These are phyloP conservation scores for Hucho hucho DNA, from an alignment of 2,113 vertebrate genomes.

Conservation along the genomic window DNA sequence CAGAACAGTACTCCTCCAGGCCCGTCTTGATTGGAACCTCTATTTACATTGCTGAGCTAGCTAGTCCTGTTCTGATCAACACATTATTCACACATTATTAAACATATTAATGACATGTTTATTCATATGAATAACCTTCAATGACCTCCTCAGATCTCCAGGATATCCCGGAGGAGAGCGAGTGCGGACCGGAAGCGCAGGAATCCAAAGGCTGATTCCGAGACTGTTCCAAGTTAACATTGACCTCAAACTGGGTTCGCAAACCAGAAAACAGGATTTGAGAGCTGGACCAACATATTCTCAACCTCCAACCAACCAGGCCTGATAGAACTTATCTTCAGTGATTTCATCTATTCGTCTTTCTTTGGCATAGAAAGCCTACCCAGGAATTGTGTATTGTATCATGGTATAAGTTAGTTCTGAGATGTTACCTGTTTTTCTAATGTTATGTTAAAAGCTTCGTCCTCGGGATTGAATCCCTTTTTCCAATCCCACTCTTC, in stretches of 20 bases:
- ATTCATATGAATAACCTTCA: background rate
- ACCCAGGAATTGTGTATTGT: conserved; percentile 21
- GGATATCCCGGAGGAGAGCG: conserved; percentile 90
- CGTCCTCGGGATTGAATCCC: background rate
- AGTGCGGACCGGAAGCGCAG: conserved; percentile 74
- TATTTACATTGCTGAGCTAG: background rate
- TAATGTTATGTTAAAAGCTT: background rate
- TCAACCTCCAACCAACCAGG: conserved; percentile 10
- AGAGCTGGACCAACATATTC: conserved; percentile 10
- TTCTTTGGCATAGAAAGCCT: conserved; percentile 17
- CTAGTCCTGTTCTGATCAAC: background rate
- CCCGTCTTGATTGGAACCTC: background rate
- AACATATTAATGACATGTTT: background rate
- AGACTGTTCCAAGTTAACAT: conserved; percentile 1
- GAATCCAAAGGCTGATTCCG: conserved; percentile 47
- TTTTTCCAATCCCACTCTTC: background rate
- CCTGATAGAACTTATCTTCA: background rate
- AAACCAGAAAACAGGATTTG: conserved; percentile 12
- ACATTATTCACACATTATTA: background rate
- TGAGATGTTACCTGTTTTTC: conserved; percentile 8
- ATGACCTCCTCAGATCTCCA: conserved; percentile 79
- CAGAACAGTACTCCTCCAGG: background rate
- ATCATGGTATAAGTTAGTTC: conserved; percentile 22
- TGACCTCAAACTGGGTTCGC: background rate
- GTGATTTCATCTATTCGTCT: conserved; percentile 13